Evolutionary conservation across 2,888 invertebrate genomes (phyloP).

Genomic region (Keiferia lycopersicella): DNA sequence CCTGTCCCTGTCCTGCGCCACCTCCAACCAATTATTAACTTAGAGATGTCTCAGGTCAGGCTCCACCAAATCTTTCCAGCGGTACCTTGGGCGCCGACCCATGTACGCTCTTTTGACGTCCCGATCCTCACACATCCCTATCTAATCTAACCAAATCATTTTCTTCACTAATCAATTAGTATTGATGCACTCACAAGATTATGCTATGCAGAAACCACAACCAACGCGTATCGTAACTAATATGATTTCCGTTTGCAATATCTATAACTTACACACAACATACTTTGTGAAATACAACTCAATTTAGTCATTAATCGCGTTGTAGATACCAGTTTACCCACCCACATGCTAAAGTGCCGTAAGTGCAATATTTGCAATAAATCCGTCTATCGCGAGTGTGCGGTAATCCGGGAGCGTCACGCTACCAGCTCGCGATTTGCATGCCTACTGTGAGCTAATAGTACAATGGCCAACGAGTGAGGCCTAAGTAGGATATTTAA

Average conservation of each 20-base stretch:
- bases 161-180: too few species aligned
- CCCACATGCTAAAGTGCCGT: conserved; percentile 13
- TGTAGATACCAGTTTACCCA: neutral
- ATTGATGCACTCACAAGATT: too few species aligned
- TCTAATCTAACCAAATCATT: too few species aligned
- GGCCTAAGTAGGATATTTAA: conserved; percentile 5
- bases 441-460: conserved; percentile 22
- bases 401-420: conserved; percentile 28
- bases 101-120: too few species aligned
- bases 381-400: conserved; percentile 19
- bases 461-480: conserved; percentile 17
- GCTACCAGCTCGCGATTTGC: conserved; percentile 24
- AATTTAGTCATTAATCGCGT: neutral
- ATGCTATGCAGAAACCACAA: too few species aligned
- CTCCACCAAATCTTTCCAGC: too few species aligned
- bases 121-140: too few species aligned
- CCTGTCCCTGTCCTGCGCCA: too few species aligned
- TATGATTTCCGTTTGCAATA: conserved; percentile 10
- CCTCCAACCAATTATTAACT: too few species aligned
- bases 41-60: too few species aligned
- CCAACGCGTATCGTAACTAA: neutral
- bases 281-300: conserved; percentile 10
- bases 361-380: conserved; percentile 27
- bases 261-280: conserved; percentile 14
- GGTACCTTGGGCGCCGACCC: too few species aligned